phyloP scores from a whole-genome alignment of 2,113 vertebrate species.

The Rhagologus leucostigma region DNA sequence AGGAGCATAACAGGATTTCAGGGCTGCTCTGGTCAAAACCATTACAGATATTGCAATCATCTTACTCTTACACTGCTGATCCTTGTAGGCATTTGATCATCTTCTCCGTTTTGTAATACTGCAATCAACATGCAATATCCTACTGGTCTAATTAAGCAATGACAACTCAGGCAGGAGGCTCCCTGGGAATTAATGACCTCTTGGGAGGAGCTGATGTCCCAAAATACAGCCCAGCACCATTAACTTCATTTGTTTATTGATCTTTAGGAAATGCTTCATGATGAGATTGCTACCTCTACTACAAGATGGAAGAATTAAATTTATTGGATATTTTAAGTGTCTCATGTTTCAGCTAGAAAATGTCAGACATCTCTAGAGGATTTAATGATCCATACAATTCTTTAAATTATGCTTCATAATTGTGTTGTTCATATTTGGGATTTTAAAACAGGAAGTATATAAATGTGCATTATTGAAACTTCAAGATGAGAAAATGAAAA shows the following conservation, averaged over 20 bases:
- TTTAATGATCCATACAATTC: not conserved
- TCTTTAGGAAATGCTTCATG: conserved; percentile 45
- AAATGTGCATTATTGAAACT: not conserved
- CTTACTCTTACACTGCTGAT: not conserved
- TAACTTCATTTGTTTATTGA: conserved; percentile 64
- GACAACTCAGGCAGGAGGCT: conserved; percentile 55
- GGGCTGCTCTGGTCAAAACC: not conserved
- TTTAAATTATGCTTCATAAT: not conserved
- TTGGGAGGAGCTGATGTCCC: conserved; percentile 54
- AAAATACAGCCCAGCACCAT: conserved; percentile 51
- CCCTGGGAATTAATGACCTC: conserved; percentile 66
- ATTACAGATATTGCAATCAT: not conserved
- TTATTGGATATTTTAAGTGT: not conserved
- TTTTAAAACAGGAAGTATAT: not conserved
- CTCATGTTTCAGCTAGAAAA: not conserved
- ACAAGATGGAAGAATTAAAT: not conserved
- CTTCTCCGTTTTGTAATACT: conserved; percentile 29
- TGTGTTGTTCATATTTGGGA: not conserved
- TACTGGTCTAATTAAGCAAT: conserved; percentile 70
- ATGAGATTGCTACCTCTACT: conserved; percentile 8
- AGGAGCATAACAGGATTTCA: not conserved
- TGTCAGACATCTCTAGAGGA: not conserved
- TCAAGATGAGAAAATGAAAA: not conserved
- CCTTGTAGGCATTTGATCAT: conserved; percentile 30
- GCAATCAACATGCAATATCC: conserved; percentile 63